A percentile compares a stretch with the other conserved stretches of the same genome.
Conservation (phyloP, 2,113 vertebrate species). For the Corvus hawaiiensis region DNA sequence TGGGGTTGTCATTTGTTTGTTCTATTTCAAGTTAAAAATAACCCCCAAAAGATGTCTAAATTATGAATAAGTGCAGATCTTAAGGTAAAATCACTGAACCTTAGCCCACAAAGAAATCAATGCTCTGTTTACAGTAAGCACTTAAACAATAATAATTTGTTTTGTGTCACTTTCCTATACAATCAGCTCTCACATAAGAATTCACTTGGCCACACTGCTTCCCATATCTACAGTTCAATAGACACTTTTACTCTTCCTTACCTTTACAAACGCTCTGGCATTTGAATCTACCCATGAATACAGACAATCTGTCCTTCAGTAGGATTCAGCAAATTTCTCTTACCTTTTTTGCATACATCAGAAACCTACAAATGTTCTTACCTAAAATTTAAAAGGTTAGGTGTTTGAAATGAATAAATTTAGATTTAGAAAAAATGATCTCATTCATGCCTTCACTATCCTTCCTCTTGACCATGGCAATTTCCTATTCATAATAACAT, state of each 20-base stretch:
- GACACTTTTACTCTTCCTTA: not conserved
- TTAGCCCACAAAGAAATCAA: not conserved
- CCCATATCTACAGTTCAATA: not conserved
- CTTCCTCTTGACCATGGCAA: not conserved
- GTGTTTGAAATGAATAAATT: not conserved
- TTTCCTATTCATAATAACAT: not conserved
- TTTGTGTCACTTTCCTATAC: not conserved
- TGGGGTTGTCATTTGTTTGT: rapidly evolving
- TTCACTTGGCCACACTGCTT: not conserved
- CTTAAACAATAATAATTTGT: not conserved
- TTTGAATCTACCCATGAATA: not conserved
- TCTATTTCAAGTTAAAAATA: not conserved
- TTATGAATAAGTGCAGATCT: not conserved
- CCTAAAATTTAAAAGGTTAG: not conserved
- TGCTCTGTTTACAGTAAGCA: not conserved
- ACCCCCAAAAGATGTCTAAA: not conserved
- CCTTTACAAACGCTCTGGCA: not conserved
- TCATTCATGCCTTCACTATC: not conserved
- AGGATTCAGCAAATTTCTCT: not conserved
- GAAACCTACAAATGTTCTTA: not conserved
- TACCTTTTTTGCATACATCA: not conserved
- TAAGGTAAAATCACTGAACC: not conserved
- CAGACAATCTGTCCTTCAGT: not conserved
- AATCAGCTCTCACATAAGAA: not conserved
- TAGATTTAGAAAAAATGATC: not conserved